Base-by-base conservation (phyloP, 2,797 vertebrate species). In the Melanotaenia trifasciata region DNA sequence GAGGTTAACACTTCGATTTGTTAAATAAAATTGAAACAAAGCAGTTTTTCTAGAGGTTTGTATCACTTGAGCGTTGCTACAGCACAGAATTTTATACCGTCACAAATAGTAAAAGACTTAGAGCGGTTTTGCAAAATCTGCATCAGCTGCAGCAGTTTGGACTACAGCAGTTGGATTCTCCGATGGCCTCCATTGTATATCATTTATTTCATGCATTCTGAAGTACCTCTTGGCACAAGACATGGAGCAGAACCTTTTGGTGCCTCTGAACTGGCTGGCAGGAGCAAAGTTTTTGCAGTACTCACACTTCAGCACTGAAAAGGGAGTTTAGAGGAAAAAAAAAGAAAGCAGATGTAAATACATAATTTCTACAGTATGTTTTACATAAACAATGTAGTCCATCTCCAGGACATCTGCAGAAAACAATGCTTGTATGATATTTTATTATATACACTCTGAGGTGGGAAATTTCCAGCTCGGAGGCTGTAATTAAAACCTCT, bases 231-330 rank as follows among this genome's bases (percentile, higher is more conserved):
- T 99, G 64, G 97, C 96, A 81, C 98, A 99, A 11, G 96, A 93
- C 95, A 97, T 96, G 85, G 98, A 98, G 93, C 98, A 99, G 92
- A 99, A 99, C 67, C 97, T 93, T 90, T 98, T 99, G 81, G 97
- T 97, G 78, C 98, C 96, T 58, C 97, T 95, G 80, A 99, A 99
- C 89, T 97, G 96, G 71, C 86, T 95, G 75, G 96, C 96, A 1
- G 97, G 97, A 43, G 96, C 97, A 32, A 96, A 96, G 87, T 95
- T 96, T 74, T 96, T 95, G 86, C 97, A 99, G 92, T 97, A 98
- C 84, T 99, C 97, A 61, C 98, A 99, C 91, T 97, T 97, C 70
- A 98, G 90, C 88, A 97, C 94, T 95, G 80, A 54, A 61, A 74
- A 65, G 36, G 36, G 11, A 63, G 66, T 61, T 56, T 7, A 59